These are phyloP conservation scores for Stenurella melanura DNA, from an alignment of 2,888 invertebrate genomes.

Conservation along the genomic window DNA sequence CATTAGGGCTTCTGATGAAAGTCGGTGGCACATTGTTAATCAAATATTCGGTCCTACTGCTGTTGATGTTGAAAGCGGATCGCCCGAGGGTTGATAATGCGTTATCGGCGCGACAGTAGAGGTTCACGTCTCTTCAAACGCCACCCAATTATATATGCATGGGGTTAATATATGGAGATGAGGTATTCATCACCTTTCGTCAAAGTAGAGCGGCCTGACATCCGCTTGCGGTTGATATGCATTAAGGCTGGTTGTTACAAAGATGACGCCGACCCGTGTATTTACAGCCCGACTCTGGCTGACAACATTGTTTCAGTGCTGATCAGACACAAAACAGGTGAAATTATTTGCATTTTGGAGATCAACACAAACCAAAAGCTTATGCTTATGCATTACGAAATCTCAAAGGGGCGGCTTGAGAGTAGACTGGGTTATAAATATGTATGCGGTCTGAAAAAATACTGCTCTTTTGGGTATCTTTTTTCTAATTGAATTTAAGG, in stretches of 20 bases:
- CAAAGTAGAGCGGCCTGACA: slow-evolving; percentile 36
- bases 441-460: slow-evolving; percentile 18
- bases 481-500: slow-evolving; percentile 11
- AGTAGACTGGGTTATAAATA: slow-evolving; percentile 20
- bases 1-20: slow-evolving; percentile 32
- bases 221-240: slow-evolving; percentile 43
- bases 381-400: slow-evolving; percentile 44
- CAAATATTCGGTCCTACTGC: slow-evolving; percentile 36
- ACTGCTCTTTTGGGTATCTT: slow-evolving; percentile 25
- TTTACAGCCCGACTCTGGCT: slow-evolving; percentile 24
- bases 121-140: slow-evolving; percentile 51
- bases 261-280: slow-evolving; percentile 29
- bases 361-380: slow-evolving; percentile 35
- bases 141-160: slow-evolving; percentile 52
- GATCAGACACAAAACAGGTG: slow-evolving; percentile 36
- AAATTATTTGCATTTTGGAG: slow-evolving; percentile 21
- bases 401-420: slow-evolving; percentile 16
- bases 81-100: slow-evolving; percentile 49
- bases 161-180: slow-evolving; percentile 52
- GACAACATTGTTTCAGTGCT: slow-evolving; percentile 30
- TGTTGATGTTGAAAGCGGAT: slow-evolving; percentile 48
- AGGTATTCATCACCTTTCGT: slow-evolving; percentile 44
- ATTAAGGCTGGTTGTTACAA: slow-evolving; percentile 36
- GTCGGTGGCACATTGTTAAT: slow-evolving; percentile 38
- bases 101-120: slow-evolving; percentile 48